A percentile compares a stretch with the other conserved stretches of the same genome.
These are phyloP conservation scores for Microvelia longipes DNA, from an alignment of 1,140 invertebrate species.

Conservation along the genomic window DNA sequence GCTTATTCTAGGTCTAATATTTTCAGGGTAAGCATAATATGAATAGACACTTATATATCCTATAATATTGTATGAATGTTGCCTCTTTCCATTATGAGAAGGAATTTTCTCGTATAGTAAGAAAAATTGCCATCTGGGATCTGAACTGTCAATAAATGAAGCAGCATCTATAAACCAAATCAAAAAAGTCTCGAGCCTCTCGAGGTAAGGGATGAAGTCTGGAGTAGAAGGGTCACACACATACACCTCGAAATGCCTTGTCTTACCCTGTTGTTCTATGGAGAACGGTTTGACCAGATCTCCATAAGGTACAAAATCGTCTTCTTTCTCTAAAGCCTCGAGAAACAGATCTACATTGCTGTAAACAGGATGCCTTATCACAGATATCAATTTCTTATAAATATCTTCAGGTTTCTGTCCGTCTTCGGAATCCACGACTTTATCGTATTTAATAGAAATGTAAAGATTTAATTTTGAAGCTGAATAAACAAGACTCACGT, in stretches of 20 bases:
- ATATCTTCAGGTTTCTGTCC: neutral
- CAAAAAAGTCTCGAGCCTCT: constrained; percentile 76
- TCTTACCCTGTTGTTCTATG: neutral
- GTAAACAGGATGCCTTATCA: neutral
- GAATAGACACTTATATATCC: constrained; percentile 86
- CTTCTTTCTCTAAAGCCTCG: neutral
- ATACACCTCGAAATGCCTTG: neutral
- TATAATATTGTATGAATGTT: constrained; percentile 35
- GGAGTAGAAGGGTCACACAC: neutral
- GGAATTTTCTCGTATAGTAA: constrained; percentile 51
- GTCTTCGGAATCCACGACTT: neutral
- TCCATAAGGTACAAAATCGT: neutral
- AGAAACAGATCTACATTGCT: neutral
- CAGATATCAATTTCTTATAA: neutral
- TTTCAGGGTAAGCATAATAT: constrained; percentile 83
- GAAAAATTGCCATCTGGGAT: constrained; percentile 83
- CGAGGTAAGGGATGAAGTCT: constrained; percentile 64
- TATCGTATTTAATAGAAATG: neutral
- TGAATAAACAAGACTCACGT: neutral
- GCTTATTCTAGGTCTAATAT: constrained; percentile 73
- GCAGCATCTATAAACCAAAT: constrained; percentile 92
- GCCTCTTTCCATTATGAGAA: constrained; percentile 5
- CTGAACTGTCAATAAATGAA: constrained; percentile 80
- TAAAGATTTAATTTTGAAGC: neutral
- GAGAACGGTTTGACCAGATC: neutral